Conservation (phyloP, 2,797 vertebrate species). For the Diplodus puntazzo region DNA sequence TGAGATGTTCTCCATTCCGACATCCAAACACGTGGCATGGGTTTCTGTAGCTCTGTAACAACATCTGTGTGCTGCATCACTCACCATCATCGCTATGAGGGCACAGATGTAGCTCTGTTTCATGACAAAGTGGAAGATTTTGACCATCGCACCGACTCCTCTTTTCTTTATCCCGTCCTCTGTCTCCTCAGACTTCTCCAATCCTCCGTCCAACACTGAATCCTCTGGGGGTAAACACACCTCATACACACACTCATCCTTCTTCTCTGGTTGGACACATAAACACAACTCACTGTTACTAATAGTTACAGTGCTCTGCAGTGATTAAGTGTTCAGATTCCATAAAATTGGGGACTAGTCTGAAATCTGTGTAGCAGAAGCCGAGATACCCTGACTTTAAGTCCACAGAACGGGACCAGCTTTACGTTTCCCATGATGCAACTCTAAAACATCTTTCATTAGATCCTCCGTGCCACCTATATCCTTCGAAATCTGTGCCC, state of each 20-base stretch:
- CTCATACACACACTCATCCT: conserved; percentile 76
- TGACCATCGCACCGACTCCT: conserved; percentile 87
- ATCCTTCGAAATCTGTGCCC: neutral
- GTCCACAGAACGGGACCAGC: neutral
- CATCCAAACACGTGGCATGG: neutral
- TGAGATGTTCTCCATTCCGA: conserved; percentile 1
- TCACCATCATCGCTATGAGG: conserved; percentile 99
- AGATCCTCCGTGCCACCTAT: no score
- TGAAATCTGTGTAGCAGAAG: neutral
- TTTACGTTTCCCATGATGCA: neutral
- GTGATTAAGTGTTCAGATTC: neutral
- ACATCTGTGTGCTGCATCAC: conserved; percentile 56
- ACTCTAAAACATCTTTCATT: neutral
- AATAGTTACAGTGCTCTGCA: neutral
- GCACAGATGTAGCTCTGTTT: conserved; percentile 99
- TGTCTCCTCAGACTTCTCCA: conserved; percentile 74
- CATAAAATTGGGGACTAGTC: neutral
- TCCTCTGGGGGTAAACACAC: conserved; percentile 86
- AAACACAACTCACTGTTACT: conserved; percentile 29
- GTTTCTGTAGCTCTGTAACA: conserved; percentile 1
- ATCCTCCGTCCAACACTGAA: conserved; percentile 62
- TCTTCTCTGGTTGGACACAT: conserved; percentile 79
- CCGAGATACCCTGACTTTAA: neutral
- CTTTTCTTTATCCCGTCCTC: conserved; percentile 83
- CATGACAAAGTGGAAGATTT: conserved; percentile 96